Conservation (phyloP, 2,113 vertebrate genomes). For the Tauraco erythrolophus region DNA sequence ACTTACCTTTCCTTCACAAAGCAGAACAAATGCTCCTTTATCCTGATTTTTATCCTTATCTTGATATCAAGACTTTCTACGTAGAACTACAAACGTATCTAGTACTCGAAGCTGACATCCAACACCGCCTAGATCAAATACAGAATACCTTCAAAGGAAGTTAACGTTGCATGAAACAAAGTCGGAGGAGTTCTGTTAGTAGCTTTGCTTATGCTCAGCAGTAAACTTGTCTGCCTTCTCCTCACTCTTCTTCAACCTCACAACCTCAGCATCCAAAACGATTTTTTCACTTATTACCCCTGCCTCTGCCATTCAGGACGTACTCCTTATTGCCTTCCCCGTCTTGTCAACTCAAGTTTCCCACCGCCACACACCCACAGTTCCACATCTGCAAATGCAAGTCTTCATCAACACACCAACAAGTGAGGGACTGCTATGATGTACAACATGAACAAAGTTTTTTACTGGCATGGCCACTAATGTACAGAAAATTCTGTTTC, state of each 20-base stretch:
- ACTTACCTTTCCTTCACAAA: not conserved
- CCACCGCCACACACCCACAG: not conserved
- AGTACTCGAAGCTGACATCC: not conserved
- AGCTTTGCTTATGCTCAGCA: not conserved
- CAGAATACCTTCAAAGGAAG: fast-evolving
- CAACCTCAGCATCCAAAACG: not conserved
- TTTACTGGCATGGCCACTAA: not conserved
- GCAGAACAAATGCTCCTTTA: not conserved
- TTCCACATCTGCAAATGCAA: not conserved
- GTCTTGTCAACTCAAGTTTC: not conserved
- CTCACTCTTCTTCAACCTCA: not conserved
- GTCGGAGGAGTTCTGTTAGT: not conserved
- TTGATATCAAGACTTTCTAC: not conserved
- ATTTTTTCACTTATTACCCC: not conserved
- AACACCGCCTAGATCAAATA: fast-evolving
- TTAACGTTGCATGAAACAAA: not conserved
- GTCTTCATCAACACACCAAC: not conserved
- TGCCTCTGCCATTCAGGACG: not conserved
- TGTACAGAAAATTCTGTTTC: not conserved
- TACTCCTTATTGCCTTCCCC: fast-evolving
- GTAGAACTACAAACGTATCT: not conserved
- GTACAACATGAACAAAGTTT: not conserved
- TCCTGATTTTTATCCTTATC: not conserved
- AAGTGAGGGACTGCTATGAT: not conserved
- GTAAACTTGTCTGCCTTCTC: not conserved